Evolutionary conservation across 2,113 vertebrate genomes (phyloP).

Genomic region (Solenodon paradoxus): DNA sequence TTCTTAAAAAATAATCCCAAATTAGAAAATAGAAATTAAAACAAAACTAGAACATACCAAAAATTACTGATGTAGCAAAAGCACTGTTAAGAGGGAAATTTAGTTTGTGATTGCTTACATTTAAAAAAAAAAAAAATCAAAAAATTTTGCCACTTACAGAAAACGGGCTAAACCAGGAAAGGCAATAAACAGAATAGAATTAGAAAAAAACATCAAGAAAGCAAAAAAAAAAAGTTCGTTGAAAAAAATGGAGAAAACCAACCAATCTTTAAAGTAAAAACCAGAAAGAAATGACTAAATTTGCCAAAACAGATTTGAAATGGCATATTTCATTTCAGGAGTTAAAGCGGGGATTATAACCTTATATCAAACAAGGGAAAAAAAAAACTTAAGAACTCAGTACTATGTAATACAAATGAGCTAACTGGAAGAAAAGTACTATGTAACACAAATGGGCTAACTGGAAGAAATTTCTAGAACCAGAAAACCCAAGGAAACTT

Average conservation of each 20-base stretch:
- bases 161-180: not conserved
- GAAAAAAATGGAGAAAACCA: not conserved
- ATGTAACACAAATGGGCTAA: not conserved
- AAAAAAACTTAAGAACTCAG: too few species aligned
- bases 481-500: not conserved
- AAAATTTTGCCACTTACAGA: too few species aligned
- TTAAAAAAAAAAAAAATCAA: too few species aligned
- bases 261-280: not conserved
- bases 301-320: not conserved
- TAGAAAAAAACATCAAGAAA: not conserved
- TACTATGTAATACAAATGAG: too few species aligned
- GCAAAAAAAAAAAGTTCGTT: not conserved
- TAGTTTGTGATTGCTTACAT: not conserved
- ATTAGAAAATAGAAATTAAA: not conserved
- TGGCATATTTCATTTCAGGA: not conserved
- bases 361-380: too few species aligned
- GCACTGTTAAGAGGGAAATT: not conserved
- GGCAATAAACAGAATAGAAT: not conserved
- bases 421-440: not conserved
- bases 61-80: not conserved
- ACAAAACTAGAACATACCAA: not conserved
- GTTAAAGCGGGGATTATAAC: too few species aligned
- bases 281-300: not conserved
- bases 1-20: too few species aligned
- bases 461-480: slow-evolving; percentile 1